Evolutionary conservation across 1,140 invertebrate species (phyloP).

Genomic region (Hylaeus anthracinus): DNA sequence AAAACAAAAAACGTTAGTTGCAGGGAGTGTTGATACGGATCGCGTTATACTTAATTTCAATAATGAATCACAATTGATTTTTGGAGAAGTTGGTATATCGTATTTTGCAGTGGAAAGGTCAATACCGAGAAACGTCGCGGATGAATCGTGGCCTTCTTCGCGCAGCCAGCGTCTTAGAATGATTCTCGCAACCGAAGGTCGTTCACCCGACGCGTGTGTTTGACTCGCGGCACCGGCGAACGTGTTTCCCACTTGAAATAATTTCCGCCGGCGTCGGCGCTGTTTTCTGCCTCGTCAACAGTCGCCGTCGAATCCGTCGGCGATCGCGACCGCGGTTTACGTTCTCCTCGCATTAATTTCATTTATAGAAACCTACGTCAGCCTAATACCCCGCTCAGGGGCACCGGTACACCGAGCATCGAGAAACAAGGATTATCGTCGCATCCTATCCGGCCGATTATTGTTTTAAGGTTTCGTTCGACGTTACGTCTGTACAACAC

Average conservation of each 20-base stretch:
- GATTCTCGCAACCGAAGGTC: background rate
- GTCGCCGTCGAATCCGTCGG: no score
- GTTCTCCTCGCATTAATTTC: slow-evolving; percentile 37
- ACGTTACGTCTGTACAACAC: background rate
- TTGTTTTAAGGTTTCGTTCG: slow-evolving; percentile 31
- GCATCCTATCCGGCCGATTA: background rate
- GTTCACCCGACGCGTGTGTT: background rate
- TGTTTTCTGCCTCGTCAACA: no score
- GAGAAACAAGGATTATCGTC: slow-evolving; percentile 32
- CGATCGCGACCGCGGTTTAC: no score
- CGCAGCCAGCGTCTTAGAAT: background rate
- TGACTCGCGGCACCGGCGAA: background rate
- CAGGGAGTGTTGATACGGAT: no score
- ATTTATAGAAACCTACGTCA: slow-evolving; percentile 48
- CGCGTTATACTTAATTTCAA: no score
- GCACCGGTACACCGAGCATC: slow-evolving; percentile 35
- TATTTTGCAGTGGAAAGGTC: no score
- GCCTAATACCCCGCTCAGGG: slow-evolving; percentile 28
- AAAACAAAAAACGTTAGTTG: no score
- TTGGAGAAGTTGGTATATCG: no score
- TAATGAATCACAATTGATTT: no score
- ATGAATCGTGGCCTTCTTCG: background rate
- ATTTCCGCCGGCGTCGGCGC: background rate
- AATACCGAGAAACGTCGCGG: no score
- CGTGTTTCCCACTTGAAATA: background rate